phyloP scores from a whole-genome alignment of 2,113 vertebrate genomes.

The Oenanthe oenanthe region DNA sequence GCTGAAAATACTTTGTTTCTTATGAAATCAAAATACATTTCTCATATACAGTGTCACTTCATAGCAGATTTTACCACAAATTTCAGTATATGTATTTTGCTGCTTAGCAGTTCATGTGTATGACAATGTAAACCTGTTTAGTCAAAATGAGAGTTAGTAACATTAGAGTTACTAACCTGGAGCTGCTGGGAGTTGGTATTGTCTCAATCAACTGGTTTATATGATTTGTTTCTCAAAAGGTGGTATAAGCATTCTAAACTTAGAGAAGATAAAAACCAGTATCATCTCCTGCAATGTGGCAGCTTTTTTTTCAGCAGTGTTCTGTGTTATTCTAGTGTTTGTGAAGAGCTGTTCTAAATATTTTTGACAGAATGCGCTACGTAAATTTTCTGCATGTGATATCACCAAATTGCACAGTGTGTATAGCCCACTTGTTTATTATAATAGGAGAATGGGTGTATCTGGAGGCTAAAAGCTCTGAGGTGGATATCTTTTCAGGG shows the following conservation, averaged over 20 bases:
- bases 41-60: neutral
- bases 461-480: constrained; percentile 6
- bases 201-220: neutral
- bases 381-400: neutral
- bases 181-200: neutral
- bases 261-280: neutral
- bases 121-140: neutral
- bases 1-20: neutral
- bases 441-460: neutral
- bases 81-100: neutral
- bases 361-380: constrained; percentile 9
- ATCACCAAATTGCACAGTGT: constrained; percentile 6
- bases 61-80: neutral
- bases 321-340: neutral
- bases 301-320: neutral
- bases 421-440: neutral
- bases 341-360: neutral
- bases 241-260: neutral
- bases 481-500: neutral
- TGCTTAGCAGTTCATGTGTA: neutral
- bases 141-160: neutral
- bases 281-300: neutral
- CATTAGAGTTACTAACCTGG: neutral
- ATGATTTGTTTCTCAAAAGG: constrained; percentile 10
- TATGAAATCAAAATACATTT: neutral